Percentiles rank a stretch among this genome's conserved stretches.
These are phyloP conservation scores for Chromis chromis DNA, from an alignment of 2,797 vertebrate species.

Conservation along the genomic window DNA sequence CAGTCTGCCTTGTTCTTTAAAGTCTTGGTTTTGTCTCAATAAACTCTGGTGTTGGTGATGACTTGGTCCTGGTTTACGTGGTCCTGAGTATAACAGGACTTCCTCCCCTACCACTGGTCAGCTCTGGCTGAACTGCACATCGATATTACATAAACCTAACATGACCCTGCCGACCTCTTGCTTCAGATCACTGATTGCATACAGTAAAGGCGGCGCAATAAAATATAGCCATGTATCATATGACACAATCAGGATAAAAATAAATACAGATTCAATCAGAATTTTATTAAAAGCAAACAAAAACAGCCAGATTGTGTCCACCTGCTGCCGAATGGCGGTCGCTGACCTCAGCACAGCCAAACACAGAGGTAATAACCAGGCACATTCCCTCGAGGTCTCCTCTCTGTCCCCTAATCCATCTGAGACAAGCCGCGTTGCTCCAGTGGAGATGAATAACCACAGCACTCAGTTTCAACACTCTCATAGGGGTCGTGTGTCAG, in stretches of 20 bases:
- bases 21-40: too few relatives aligned
- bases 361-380: slow-evolving; percentile 73
- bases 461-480: slow-evolving; percentile 30
- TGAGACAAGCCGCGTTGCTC: slow-evolving; percentile 48
- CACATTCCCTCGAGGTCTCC: slow-evolving; percentile 56
- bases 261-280: slow-evolving; percentile 60
- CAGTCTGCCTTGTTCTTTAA: too few relatives aligned
- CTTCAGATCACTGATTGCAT: slow-evolving; percentile 40
- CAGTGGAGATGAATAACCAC: slow-evolving; percentile 69
- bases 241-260: slow-evolving; percentile 28
- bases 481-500: slow-evolving; percentile 65
- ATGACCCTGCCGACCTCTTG: slow-evolving; percentile 20
- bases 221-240: background rate
- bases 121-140: slow-evolving; percentile 11
- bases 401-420: slow-evolving; percentile 59
- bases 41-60: too few relatives aligned
- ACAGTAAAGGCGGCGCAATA: slow-evolving; percentile 12
- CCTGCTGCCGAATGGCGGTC: slow-evolving; percentile 42
- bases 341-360: slow-evolving; percentile 57
- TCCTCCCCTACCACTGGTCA: slow-evolving; percentile 2
- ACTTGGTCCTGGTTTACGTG: too few relatives aligned
- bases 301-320: slow-evolving; percentile 64
- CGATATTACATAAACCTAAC: slow-evolving; percentile 21
- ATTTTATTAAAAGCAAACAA: slow-evolving; percentile 66
- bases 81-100: background rate